These are phyloP conservation scores for Dallia pectoralis DNA, from an alignment of 2,797 vertebrate genomes.

Conservation along the genomic window DNA sequence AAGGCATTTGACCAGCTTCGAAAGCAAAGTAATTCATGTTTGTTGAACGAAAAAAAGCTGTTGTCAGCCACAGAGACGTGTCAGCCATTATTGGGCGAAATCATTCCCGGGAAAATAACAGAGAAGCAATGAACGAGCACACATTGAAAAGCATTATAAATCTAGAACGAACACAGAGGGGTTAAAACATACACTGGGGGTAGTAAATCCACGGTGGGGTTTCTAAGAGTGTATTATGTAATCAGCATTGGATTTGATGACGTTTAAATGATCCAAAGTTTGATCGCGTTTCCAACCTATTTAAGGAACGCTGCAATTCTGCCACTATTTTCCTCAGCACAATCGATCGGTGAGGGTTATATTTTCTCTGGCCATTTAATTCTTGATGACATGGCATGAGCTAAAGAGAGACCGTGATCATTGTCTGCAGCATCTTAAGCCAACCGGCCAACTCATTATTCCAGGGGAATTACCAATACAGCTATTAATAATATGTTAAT, in stretches of 20 bases:
- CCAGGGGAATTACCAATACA: constrained; percentile 3
- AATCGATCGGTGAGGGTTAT: background rate
- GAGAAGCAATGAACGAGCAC: constrained; percentile 66
- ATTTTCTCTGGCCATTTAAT: background rate
- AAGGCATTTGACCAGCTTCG: constrained; percentile 38
- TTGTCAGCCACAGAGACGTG: constrained; percentile 10
- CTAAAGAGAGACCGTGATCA: background rate
- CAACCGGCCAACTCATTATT: constrained; percentile 1
- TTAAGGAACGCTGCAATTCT: background rate
- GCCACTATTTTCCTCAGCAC: background rate
- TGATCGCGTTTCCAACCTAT: background rate
- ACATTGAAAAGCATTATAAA: constrained; percentile 62
- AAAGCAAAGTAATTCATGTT: constrained; percentile 47
- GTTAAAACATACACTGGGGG: constrained; percentile 47
- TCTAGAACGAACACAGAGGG: constrained; percentile 55
- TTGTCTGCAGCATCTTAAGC: constrained; percentile 5
- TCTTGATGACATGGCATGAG: background rate
- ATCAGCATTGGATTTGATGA: background rate
- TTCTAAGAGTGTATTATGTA: constrained; percentile 8
- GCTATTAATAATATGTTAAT: background rate
- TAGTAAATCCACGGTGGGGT: constrained; percentile 21
- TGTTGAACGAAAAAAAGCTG: constrained; percentile 34
- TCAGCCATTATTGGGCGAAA: constrained; percentile 56
- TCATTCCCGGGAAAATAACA: constrained; percentile 58
- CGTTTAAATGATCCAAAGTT: background rate